phyloP scores from a whole-genome alignment of 2,113 vertebrate species.

The Arizona elegans region DNA sequence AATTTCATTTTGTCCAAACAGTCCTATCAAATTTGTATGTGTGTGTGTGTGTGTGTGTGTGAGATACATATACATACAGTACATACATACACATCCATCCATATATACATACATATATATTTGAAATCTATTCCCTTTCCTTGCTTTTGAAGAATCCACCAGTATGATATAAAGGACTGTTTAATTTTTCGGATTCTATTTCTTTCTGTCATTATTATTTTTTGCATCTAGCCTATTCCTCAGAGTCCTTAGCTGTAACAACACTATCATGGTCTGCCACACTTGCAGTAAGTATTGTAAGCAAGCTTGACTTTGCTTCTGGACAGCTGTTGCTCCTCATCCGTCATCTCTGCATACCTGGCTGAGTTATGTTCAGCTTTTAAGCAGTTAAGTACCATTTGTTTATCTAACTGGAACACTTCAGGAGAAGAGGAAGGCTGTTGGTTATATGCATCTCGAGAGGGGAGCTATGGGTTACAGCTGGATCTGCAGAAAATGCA shows the following conservation, averaged over 20 bases:
- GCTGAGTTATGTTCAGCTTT: background rate
- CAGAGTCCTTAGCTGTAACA: constrained; percentile 22
- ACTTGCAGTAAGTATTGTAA: background rate
- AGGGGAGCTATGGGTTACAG: constrained; percentile 7
- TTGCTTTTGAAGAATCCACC: background rate
- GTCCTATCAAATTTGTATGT: background rate
- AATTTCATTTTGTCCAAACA: background rate
- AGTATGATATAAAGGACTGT: background rate
- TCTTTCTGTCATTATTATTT: background rate
- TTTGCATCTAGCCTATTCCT: background rate
- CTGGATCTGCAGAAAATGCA: background rate
- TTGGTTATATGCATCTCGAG: fast-evolving
- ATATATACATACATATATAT: no score
- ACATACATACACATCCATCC: no score
- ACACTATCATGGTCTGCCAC: background rate
- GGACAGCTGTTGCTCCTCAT: background rate
- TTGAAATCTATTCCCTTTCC: background rate
- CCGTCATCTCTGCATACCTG: background rate
- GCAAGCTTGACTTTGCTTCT: background rate
- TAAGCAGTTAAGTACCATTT: constrained; percentile 37
- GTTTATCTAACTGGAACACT: constrained; percentile 33
- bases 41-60: no score
- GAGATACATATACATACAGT: no score
- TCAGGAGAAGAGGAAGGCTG: constrained; percentile 30
- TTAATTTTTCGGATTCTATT: background rate